Percentiles rank a stretch among this genome's conserved stretches.
Evolutionary conservation across 37 sponge, comb jelly and placozoan genomes (phyloP).

Genomic region (Beroe forskalii): DNA sequence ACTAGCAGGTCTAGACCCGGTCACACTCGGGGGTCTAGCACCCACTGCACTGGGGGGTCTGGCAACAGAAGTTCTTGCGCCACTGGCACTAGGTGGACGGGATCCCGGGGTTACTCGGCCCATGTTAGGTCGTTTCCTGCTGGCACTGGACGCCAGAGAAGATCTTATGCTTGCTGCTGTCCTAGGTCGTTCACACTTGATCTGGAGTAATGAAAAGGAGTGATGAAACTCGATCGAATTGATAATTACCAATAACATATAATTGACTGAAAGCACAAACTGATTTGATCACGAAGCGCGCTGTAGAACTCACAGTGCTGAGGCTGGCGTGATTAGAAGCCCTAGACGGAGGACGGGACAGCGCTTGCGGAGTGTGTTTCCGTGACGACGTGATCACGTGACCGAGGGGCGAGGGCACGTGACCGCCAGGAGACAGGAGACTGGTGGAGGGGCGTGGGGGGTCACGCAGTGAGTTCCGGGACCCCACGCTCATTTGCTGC

Average conservation of each 20-base stretch:
- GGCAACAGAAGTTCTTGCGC: background rate
- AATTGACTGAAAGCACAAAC: too few relatives aligned
- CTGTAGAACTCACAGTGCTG: background rate
- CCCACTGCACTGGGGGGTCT: background rate
- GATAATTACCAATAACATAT: too few relatives aligned
- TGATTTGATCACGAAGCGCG: too few relatives aligned
- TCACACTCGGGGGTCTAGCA: background rate
- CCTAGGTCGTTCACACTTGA: background rate
- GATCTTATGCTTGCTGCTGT: background rate
- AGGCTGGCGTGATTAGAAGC: background rate
- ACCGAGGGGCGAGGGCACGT: background rate
- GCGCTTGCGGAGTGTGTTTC: background rate
- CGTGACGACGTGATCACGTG: background rate
- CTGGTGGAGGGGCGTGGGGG: conserved; percentile 19
- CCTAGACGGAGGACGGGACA: conserved; percentile 36
- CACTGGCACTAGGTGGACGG: background rate
- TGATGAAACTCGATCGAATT: too few relatives aligned
- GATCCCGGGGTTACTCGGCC: conserved; percentile 19
- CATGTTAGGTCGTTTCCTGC: conserved; percentile 7
- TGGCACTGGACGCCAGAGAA: background rate
- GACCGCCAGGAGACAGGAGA: background rate
- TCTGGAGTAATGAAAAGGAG: background rate
- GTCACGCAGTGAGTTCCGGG: background rate
- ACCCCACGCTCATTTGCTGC: background rate
- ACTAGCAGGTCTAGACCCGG: background rate